phyloP scores from a whole-genome alignment of 2,888 invertebrate genomes.

The Leptinotarsa haldemani region DNA sequence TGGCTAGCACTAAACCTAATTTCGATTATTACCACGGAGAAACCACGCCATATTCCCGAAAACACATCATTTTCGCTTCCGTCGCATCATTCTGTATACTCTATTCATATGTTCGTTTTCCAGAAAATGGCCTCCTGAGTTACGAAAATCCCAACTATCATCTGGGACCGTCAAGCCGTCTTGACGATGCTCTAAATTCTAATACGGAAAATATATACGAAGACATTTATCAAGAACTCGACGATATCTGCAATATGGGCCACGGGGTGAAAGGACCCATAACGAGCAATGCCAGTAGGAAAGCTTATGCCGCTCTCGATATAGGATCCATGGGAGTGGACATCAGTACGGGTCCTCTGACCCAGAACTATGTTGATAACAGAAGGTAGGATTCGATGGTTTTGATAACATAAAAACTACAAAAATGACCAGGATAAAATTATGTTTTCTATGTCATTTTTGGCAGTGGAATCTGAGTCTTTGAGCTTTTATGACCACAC shows the following conservation, averaged over 20 bases:
- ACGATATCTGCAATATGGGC: constrained; percentile 71
- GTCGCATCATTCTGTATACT: constrained; percentile 10
- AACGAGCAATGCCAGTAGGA: constrained; percentile 66
- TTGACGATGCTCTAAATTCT: constrained; percentile 81
- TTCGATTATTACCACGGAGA: too few relatives aligned
- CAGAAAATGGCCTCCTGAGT: constrained; percentile 91
- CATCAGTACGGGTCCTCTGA: constrained; percentile 71
- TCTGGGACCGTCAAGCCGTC: constrained; percentile 76
- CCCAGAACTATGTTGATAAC: constrained; percentile 65
- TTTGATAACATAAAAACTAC: not conserved
- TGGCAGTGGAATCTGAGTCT: too few relatives aligned
- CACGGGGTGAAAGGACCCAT: constrained; percentile 67
- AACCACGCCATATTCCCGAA: not conserved
- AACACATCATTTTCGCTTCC: not conserved
- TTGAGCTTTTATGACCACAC: too few relatives aligned
- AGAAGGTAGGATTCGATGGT: constrained; percentile 66
- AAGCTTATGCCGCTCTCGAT: constrained; percentile 76
- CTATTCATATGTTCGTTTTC: constrained; percentile 56
- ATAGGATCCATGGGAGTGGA: constrained; percentile 80
- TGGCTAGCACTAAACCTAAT: too few relatives aligned
- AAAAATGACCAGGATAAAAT: too few relatives aligned
- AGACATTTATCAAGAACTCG: constrained; percentile 76
- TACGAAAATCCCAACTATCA: constrained; percentile 94
- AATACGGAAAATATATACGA: constrained; percentile 74
- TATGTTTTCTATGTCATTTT: too few relatives aligned